phyloP scores from a whole-genome alignment of 2,113 vertebrate species.

The Columba janthina region DNA sequence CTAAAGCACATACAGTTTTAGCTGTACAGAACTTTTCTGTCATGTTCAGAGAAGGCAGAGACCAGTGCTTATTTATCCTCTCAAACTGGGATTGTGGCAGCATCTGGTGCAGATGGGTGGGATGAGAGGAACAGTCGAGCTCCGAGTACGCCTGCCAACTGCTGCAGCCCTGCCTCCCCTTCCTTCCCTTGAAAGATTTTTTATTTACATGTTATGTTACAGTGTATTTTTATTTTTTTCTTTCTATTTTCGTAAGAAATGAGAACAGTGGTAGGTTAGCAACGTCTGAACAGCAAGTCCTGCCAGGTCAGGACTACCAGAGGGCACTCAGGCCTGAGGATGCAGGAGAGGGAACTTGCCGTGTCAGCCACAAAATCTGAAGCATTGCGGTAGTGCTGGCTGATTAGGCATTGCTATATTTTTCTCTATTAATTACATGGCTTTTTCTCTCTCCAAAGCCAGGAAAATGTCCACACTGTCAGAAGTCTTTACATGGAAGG shows the following conservation, averaged over 20 bases:
- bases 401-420: neutral
- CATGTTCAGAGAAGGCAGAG: neutral
- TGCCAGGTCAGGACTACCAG: neutral
- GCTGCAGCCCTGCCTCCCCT: neutral
- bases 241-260: neutral
- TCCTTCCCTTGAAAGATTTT: neutral
- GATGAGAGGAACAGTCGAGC: neutral
- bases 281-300: neutral
- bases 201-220: neutral
- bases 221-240: neutral
- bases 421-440: constrained; percentile 3
- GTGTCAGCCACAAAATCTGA: neutral
- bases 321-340: neutral
- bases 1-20: neutral
- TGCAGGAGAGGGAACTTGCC: neutral
- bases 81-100: neutral
- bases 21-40: neutral
- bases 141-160: neutral
- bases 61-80: neutral
- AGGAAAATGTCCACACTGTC: neutral
- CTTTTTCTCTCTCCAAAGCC: constrained; percentile 7
- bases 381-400: neutral
- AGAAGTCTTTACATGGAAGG: neutral
- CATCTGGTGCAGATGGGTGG: neutral
- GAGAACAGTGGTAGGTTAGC: neutral